These are phyloP conservation scores for Philopedon plagiatum DNA, from an alignment of 2,888 invertebrate species.

Conservation along the genomic window DNA sequence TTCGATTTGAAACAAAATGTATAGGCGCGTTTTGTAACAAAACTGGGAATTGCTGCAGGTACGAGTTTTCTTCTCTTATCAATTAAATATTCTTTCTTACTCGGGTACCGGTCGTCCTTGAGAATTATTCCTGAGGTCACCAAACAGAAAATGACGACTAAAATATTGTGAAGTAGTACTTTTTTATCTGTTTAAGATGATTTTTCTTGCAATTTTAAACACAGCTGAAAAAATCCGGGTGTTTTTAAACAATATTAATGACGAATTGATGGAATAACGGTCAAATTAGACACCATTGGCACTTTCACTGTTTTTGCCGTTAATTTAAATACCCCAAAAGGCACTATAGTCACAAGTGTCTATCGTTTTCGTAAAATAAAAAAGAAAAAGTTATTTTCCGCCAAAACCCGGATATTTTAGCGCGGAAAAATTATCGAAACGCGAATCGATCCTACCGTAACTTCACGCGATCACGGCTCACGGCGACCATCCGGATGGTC, in stretches of 20 bases:
- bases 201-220: not conserved
- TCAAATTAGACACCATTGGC: slow-evolving; percentile 2
- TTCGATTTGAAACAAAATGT: not conserved
- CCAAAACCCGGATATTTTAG: slow-evolving; percentile 21
- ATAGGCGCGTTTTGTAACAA: not conserved
- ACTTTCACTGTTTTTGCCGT: slow-evolving; percentile 1
- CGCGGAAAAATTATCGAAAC: slow-evolving; percentile 38
- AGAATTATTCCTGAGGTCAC: slow-evolving; percentile 47
- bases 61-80: slow-evolving; percentile 30
- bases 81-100: slow-evolving; percentile 36
- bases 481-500: slow-evolving; percentile 47
- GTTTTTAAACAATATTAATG: slow-evolving; percentile 16
- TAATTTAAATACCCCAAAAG: no score
- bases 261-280: slow-evolving; percentile 27
- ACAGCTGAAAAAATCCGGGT: not conserved
- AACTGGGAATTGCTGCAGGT: slow-evolving; percentile 22
- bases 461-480: slow-evolving; percentile 36
- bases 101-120: slow-evolving; percentile 45
- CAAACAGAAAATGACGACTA: slow-evolving; percentile 34
- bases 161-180: not conserved
- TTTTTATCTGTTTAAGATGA: not conserved
- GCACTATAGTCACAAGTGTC: no score
- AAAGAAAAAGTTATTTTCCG: slow-evolving; percentile 3
- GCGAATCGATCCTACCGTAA: slow-evolving; percentile 37
- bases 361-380: no score